Evolutionary conservation across 2,888 invertebrate genomes (phyloP).

Genomic region (Pandemis heparana): DNA sequence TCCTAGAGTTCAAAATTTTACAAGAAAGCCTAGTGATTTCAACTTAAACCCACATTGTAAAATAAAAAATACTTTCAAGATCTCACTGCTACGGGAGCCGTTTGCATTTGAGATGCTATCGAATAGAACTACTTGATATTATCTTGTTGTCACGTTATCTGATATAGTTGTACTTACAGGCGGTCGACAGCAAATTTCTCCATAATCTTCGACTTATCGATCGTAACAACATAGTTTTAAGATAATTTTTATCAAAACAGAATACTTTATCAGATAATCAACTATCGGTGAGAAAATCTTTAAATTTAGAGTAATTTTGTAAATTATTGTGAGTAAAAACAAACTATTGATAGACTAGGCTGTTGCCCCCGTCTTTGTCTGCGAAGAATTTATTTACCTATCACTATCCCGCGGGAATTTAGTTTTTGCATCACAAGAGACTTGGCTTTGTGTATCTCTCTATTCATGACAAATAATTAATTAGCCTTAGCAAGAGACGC

Average conservation of each 20-base stretch:
- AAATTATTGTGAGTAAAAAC: no score
- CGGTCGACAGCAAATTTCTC: not conserved
- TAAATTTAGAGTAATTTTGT: not conserved
- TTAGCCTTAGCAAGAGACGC: no score
- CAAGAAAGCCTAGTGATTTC: no score
- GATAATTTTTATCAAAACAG: not conserved
- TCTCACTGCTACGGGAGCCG: not conserved
- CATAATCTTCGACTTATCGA: not conserved
- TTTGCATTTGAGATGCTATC: not conserved
- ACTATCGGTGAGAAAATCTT: conserved; percentile 9
- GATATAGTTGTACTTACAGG: not conserved
- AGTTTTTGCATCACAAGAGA: not conserved
- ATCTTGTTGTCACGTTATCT: not conserved
- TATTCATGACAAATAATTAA: no score
- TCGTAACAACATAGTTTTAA: conserved; percentile 2
- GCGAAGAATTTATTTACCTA: no score
- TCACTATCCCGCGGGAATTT: no score
- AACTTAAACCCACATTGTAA: no score
- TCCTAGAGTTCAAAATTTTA: no score
- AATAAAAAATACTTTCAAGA: no score
- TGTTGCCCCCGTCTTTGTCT: no score
- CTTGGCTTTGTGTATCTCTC: not conserved
- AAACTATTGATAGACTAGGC: no score
- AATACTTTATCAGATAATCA: not conserved
- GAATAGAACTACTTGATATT: not conserved